Base-by-base conservation (phyloP, 1,140 invertebrate genomes). In the Lordiphosa collinella region DNA sequence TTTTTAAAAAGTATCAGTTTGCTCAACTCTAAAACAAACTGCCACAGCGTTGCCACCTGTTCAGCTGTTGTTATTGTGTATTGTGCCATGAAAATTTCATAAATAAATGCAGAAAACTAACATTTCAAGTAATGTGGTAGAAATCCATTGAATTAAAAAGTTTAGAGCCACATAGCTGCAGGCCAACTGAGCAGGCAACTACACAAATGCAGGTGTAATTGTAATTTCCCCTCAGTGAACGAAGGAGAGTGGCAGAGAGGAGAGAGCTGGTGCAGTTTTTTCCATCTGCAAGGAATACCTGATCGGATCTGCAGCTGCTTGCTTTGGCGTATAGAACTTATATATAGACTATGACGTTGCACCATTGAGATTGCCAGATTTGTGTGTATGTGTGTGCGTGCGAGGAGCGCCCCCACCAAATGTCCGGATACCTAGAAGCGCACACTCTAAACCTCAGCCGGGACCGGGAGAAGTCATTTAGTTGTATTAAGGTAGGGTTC, bases 261-360 rank as follows among this genome's bases (percentile, higher is more conserved):
- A 54, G 16, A 18, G 31, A 10, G 13, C 32, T 51, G 47, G 60
- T 44, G 58, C 60, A 44, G 16, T 43, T 12, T 6, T 60, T n/a
- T 43, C 36, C 36, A 35, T n/a, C 37, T 46, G 31, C 46, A 36
- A 32, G 36, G 12, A 22, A 18, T 18, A 18, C 18, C 18, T 18
- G 18, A 18, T 18, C 18, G 2, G 18, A 18, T 18, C 3, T 18
- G 18, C 18, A 18, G 2, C 18, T 18, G 18, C 18, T 3, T 16
- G 4, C 18, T 18, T 18, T 4, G 2, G 18, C 2, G 2, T 47
- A 31, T 3, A 22, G 14, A 31, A 31, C 16, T 35, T 47, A 60
- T 47, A 58, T 37, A 59, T 60, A 60, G 57, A 58, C 38, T 22
- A 59, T 58, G 57, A 59, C 54, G 46, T 40, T 36, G 12, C n/a